Percentiles rank a stretch among this genome's conserved stretches.
phyloP scores from a whole-genome alignment of 1,140 invertebrate species.

The Leptonema lineaticorne region DNA sequence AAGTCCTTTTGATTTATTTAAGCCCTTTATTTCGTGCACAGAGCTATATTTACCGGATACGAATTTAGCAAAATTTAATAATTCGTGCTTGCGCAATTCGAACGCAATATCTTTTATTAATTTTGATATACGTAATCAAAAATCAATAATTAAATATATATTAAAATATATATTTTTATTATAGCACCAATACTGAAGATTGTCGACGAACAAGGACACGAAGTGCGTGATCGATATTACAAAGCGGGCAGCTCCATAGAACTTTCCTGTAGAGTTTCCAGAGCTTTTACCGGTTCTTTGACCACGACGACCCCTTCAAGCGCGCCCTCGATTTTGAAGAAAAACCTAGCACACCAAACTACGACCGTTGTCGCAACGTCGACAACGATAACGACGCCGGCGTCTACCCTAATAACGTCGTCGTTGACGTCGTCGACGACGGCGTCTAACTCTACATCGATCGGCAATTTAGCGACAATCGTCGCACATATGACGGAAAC shows the following conservation, averaged over 20 bases:
- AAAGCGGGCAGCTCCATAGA: slow-evolving; percentile 72
- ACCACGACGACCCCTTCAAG: slow-evolving; percentile 45
- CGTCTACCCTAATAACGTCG: not conserved
- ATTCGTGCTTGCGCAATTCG: not conserved
- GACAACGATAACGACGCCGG: not conserved
- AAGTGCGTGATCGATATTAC: slow-evolving; percentile 69
- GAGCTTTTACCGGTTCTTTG: slow-evolving; percentile 43
- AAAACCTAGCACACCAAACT: slow-evolving; percentile 14
- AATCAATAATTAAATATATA: not conserved
- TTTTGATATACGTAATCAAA: not conserved
- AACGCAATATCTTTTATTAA: not conserved
- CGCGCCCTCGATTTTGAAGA: slow-evolving; percentile 7
- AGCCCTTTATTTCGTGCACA: too few relatives aligned
- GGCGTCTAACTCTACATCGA: slow-evolving; percentile 1
- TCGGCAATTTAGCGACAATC: slow-evolving; percentile 39
- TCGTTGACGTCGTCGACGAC: not conserved
- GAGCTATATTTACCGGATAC: too few relatives aligned
- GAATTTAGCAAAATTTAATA: too few relatives aligned
- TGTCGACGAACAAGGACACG: slow-evolving; percentile 66
- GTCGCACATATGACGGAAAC: not conserved
- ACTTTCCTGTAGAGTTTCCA: slow-evolving; percentile 62
- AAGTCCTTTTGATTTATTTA: too few relatives aligned
- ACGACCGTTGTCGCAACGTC: slow-evolving; percentile 21
- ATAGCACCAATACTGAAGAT: slow-evolving; percentile 66
- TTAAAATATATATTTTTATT: not conserved